Evolutionary conservation across 2,113 vertebrate genomes (phyloP).

Genomic region (Uropsilus gracilis): DNA sequence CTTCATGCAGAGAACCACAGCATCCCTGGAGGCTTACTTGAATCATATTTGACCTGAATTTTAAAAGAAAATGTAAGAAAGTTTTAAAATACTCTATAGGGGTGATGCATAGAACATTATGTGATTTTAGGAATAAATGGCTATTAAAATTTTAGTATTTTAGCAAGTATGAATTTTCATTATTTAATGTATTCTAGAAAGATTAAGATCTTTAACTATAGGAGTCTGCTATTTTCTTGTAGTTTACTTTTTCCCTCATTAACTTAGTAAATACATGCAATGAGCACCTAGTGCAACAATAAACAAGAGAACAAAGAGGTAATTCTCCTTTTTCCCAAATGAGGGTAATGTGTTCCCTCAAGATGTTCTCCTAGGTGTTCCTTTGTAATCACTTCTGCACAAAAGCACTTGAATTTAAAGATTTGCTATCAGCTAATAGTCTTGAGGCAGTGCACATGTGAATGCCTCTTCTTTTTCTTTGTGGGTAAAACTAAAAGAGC

Average conservation of each 20-base stretch:
- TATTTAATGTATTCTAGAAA: background rate
- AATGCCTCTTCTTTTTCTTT: background rate
- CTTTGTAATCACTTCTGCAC: background rate
- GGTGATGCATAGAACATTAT: background rate
- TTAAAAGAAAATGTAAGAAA: conserved; percentile 11
- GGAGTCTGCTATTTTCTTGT: background rate
- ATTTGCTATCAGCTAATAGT: background rate
- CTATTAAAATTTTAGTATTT: background rate
- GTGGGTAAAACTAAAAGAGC: background rate
- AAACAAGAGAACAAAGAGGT: background rate
- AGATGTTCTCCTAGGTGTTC: background rate
- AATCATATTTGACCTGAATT: conserved; percentile 59
- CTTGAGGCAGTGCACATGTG: background rate
- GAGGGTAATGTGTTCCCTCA: background rate
- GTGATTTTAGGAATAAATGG: background rate
- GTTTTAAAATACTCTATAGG: background rate
- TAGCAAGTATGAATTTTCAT: conserved; percentile 23
- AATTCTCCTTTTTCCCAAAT: background rate
- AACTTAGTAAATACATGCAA: background rate
- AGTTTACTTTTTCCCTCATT: background rate
- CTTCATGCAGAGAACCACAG: conserved; percentile 11
- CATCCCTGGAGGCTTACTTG: conserved; percentile 7
- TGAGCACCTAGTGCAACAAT: background rate
- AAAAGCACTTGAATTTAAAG: background rate
- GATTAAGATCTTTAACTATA: background rate